Base-by-base conservation (phyloP, 2,797 vertebrate genomes). In the Cirrhinus molitorella region DNA sequence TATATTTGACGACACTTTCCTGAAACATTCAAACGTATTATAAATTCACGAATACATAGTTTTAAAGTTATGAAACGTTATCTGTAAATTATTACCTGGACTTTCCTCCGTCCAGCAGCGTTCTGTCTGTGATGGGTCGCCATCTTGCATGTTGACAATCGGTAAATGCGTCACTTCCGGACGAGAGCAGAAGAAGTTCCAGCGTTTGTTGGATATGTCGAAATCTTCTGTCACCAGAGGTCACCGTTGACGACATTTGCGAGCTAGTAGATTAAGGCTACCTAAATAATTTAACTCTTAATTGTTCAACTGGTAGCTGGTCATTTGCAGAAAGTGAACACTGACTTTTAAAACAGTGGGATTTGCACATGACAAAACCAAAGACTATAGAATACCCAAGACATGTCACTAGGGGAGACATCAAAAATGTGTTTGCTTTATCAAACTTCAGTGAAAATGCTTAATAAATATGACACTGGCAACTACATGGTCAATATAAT, bases 91-190 rank as follows among this genome's bases (percentile, higher is more conserved):
- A 86, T 89, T 92, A 99, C 98, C 98, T 99, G 98, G 79, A 99
- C 98, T 98, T 99, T 99, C 92, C 98, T 97, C 92, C 97, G 97
- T 94, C 97, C 98, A 89, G 97, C 97, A 92, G 97, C 96, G 94
- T 99, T 99, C 95, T 99, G 98, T 94, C 98, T 96, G 94, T 99
- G 98, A 98, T 98, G 98, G 74, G 97, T 95, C 94, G 98, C 98
- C 98, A 99, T 99, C 96, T 99, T 99, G 95, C 97, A 97, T 99
- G 98, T 99, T 99, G 97, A 98, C 97, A 98, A 95, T 93, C 91
- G 89, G 89, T 89, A 89, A 88, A 79, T 89, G 37, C 92, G 94
- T 96, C 95, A 97, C 91, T 94, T 98, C 97, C 96, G 94, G 85
- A 28, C 67, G 4, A 57, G 0, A 11, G 17, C 47, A 25, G 45